These are phyloP conservation scores for Polyergus mexicanus DNA, from an alignment of 1,140 invertebrate species.

Conservation along the genomic window DNA sequence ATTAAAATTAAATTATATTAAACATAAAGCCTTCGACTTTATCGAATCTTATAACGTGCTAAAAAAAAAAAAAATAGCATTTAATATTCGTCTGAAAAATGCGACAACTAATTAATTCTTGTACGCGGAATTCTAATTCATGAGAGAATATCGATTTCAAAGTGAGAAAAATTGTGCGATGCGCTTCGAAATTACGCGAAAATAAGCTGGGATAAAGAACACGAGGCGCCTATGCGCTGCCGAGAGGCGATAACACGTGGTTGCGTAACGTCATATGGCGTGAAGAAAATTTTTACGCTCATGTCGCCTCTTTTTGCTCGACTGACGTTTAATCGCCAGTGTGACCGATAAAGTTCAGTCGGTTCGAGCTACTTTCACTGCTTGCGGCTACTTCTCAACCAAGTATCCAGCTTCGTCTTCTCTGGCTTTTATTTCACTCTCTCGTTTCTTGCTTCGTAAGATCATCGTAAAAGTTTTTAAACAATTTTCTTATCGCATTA, in stretches of 20 bases:
- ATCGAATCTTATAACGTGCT: neutral
- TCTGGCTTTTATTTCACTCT: neutral
- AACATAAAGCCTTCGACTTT: neutral
- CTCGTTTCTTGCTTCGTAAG: constrained; percentile 9
- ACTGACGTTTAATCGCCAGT: constrained; percentile 55
- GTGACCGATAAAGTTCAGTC: constrained; percentile 76
- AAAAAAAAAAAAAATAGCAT: constrained; percentile 9
- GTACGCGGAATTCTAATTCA: neutral
- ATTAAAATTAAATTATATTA: neutral
- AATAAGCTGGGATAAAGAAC: neutral
- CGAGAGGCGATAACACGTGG: constrained; percentile 26
- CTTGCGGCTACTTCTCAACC: constrained; percentile 69
- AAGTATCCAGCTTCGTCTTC: constrained; percentile 24
- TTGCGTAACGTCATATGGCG: constrained; percentile 62
- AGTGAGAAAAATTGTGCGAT: neutral
- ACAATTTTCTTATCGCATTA: neutral
- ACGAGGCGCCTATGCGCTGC: neutral
- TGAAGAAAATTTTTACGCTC: constrained; percentile 56
- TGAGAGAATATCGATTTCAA: neutral
- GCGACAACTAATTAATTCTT: neutral
- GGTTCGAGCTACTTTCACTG: constrained; percentile 77
- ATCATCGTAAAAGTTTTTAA: neutral
- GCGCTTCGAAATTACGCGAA: neutral
- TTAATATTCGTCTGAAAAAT: neutral
- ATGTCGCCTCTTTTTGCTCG: constrained; percentile 51